Base-by-base conservation (phyloP, 2,113 vertebrate genomes). In the Amazona vittata region DNA sequence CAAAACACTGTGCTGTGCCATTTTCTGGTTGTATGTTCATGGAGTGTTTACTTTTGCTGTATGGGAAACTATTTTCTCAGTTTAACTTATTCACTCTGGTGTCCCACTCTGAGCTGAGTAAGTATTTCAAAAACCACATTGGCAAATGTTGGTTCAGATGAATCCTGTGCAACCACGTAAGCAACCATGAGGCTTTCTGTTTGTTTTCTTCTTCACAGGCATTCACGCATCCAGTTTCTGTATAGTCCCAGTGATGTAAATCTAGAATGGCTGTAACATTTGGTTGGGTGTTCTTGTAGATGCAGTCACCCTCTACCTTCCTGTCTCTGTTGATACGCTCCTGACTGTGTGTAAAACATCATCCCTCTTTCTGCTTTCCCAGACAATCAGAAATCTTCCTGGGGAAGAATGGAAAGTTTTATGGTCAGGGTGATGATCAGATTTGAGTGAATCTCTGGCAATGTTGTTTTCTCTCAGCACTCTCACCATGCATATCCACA, bases 1-100 rank as follows among this genome's bases (percentile, higher is more conserved):
- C 21, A 94, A 97, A 96, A 73, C 67, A 93, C 75, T 75, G 52
- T 85, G 85, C 29, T 41, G 28, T 68, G 46, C 78, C n/a, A 12
- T 84, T 64, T 83, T 73, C 52, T 63, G 63, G 82, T 92, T 44
- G 46, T 69, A 94, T 83, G 86, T 47, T 55, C 46, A 52, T 9
- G 33, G 35, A 77, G 53, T 64, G 44, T 71, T 89, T 93, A 57
- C 67, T 96, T 90, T 86, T 93, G 60, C 29, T 77, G 13, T 33
- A 87, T 76, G 52, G 60, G 73, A 91, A 95, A 89, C 41, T 13
- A 16, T 73, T 78, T 86, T 83, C 71, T 65, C 43, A n/a, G 50
- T 59, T 68, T 60, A 64, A 50, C 89, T 85, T 63, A 60, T 84
- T 94, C 89, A 82, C 33, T 71, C 57, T 76, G 52, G 18, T 76